phyloP scores from a whole-genome alignment of 2,888 invertebrate genomes.

The Athrips mouffetella region DNA sequence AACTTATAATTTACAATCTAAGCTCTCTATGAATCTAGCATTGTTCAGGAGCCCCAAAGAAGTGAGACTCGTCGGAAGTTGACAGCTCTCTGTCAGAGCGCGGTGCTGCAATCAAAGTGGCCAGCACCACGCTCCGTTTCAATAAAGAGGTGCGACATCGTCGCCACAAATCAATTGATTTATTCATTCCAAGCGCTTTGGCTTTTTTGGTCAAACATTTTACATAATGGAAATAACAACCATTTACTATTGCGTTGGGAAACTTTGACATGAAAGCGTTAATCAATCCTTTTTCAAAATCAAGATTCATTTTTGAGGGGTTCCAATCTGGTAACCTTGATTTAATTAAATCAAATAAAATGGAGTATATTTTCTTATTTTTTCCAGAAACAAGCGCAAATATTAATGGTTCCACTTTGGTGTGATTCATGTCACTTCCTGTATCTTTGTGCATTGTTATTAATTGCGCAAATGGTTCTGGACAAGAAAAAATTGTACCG shows the following conservation, averaged over 20 bases:
- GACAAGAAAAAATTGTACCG: background rate
- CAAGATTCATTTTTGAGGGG: constrained; percentile 5
- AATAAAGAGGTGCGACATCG: too few species aligned
- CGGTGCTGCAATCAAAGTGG: too few species aligned
- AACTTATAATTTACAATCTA: too few species aligned
- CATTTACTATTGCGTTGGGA: constrained; percentile 9
- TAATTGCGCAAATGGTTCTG: constrained; percentile 11
- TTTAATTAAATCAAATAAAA: constrained; percentile 9
- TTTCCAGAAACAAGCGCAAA: constrained; percentile 9
- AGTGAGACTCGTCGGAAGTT: too few species aligned
- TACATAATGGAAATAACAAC: constrained; percentile 15
- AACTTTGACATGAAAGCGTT: background rate
- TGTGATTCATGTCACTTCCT: constrained; percentile 10
- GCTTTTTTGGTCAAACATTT: constrained; percentile 12
- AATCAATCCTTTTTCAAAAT: constrained; percentile 6
- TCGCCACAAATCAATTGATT: background rate
- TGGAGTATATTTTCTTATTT: constrained; percentile 1
- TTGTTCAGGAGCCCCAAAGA: too few species aligned
- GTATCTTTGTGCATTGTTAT: constrained; percentile 4
- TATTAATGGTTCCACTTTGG: constrained; percentile 10
- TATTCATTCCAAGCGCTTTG: constrained; percentile 3
- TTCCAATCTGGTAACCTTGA: background rate
- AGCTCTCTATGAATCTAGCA: too few species aligned
- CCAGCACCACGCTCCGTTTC: too few species aligned
- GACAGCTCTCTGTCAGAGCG: too few species aligned